Evolutionary conservation across 2,888 invertebrate genomes (phyloP).

Genomic region (Pharmacophagus antenor): DNA sequence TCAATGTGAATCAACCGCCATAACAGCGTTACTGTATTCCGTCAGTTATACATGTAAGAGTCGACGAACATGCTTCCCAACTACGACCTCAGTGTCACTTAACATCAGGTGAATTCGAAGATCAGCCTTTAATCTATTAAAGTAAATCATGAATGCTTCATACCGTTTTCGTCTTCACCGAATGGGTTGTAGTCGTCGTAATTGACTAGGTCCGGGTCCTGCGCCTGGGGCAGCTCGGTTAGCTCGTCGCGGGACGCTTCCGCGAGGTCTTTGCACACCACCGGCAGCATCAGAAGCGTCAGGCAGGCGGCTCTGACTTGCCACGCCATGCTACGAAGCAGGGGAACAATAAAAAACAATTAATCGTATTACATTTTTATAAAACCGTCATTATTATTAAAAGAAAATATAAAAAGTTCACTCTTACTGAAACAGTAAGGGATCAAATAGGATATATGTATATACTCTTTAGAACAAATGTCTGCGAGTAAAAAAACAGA

Average conservation of each 20-base stretch:
- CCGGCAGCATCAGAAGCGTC: conserved; percentile 55
- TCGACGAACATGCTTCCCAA: background rate
- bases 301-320: conserved; percentile 46
- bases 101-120: background rate
- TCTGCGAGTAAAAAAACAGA: too few relatives aligned
- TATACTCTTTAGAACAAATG: too few relatives aligned
- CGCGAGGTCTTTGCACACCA: conserved; percentile 54
- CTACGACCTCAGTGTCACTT: background rate
- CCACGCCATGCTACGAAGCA: conserved; percentile 53
- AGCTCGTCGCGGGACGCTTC: conserved; percentile 43
- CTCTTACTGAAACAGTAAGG: too few relatives aligned
- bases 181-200: conserved; percentile 65
- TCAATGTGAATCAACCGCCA: background rate
- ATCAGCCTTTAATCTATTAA: background rate
- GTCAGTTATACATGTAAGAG: background rate
- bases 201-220: conserved; percentile 54
- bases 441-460: too few relatives aligned
- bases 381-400: too few relatives aligned
- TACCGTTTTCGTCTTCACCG: conserved; percentile 63
- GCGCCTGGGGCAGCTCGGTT: conserved; percentile 59
- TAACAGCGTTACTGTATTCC: background rate
- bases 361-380: too few relatives aligned
- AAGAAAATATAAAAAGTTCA: too few relatives aligned
- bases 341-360: too few relatives aligned
- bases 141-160: background rate